Base-by-base conservation (phyloP, 2,113 vertebrate genomes). In the Physeter macrocephalus region DNA sequence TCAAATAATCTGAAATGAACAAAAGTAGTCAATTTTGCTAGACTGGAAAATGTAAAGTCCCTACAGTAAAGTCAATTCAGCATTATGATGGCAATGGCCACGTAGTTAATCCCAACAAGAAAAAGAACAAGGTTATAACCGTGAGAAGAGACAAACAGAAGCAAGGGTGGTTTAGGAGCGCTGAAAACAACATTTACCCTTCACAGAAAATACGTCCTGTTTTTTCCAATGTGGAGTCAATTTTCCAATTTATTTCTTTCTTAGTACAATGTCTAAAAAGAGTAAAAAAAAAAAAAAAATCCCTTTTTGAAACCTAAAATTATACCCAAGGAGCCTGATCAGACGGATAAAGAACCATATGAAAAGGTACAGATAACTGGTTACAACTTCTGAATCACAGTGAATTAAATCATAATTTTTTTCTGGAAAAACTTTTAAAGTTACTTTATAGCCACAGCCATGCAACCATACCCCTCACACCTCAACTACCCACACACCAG, bases 1-100 rank as follows among this genome's bases (percentile, higher is more conserved):
- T 93, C 64, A 96, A 94, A 97, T 96, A 90, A 29, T 97, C 54
- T 92, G 75, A 94, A 97, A 88, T 90, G 96, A 97, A 97, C 80
- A 95, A 94, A 95, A 95, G 49, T 31, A 89, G 75, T 94, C 95
- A 93, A 64, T 13, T 52, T 57, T 93, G 85, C 9, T 67, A 57
- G 52, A 15, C 6, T 88, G 74, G 86, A 67, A 90, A 97, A 96
- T 83, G 69, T 95, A 85, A 97, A 75, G 69, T 93, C 69, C 72
- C 93, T 78, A 84, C 18, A 88, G 36, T 83, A 97, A 97, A 97
- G 67, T 54, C 78, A 95, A 72, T n/a, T 80, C 61, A n/a, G 36
- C 36, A 62, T 88, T 89, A 59, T 1, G 52, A 87, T 27, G n/a
- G 27, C 59, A 90, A 43, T 49, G 61, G 54, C 66, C 41, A 78